Percentiles rank a stretch among this genome's conserved stretches.
These are phyloP conservation scores for Sarcophaga carnaria DNA, from an alignment of 2,888 invertebrate genomes.

Conservation along the genomic window DNA sequence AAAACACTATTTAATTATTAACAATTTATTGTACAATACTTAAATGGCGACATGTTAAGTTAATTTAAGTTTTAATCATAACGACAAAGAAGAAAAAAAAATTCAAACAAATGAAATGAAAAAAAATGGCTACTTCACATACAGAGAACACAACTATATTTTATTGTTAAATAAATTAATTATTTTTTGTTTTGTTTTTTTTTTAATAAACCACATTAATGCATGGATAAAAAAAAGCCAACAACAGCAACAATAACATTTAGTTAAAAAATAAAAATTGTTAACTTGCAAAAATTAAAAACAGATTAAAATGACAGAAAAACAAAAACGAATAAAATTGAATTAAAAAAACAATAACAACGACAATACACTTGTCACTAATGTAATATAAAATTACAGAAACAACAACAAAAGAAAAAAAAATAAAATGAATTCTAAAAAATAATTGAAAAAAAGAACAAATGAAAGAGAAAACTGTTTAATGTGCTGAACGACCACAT, in stretches of 20 bases:
- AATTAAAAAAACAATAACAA: conserved; percentile 5
- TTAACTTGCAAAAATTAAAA: conserved; percentile 46
- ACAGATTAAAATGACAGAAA: conserved; percentile 5
- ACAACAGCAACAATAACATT: conserved; percentile 17
- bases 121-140: conserved; percentile 35
- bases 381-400: conserved; percentile 24
- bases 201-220: neutral
- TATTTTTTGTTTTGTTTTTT: neutral
- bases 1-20: no score
- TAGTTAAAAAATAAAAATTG: conserved; percentile 47
- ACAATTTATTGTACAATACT: no score
- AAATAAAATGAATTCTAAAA: neutral
- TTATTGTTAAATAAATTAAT: conserved; percentile 16
- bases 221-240: neutral
- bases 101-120: neutral
- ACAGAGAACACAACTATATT: neutral
- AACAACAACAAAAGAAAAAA: conserved; percentile 18
- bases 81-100: neutral
- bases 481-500: conserved; percentile 55
- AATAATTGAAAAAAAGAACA: conserved; percentile 28
- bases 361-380: conserved; percentile 51
- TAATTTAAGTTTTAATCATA: neutral
- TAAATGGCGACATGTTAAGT: neutral
- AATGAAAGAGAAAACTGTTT: conserved; percentile 57
- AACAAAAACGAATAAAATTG: conserved; percentile 18